These are phyloP conservation scores for Sthenelais limicola DNA, from an alignment of 2,888 invertebrate genomes.

Conservation along the genomic window DNA sequence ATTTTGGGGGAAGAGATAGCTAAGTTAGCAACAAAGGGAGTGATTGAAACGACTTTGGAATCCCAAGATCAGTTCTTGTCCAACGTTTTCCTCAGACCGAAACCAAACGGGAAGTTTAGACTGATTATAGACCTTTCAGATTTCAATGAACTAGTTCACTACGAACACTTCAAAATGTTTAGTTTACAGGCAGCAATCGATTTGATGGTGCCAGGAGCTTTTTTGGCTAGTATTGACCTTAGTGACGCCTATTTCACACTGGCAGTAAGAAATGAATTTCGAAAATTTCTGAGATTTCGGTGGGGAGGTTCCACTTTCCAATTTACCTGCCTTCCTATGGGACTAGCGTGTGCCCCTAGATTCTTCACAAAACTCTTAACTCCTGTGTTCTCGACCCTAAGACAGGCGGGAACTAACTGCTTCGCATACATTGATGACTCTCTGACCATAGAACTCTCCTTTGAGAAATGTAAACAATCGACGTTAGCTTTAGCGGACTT, in stretches of 20 bases:
- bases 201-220: too few species aligned
- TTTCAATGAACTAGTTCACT: too few species aligned
- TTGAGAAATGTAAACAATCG: background rate
- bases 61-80: background rate
- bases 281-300: background rate
- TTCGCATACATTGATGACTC: background rate
- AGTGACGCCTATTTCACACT: too few species aligned
- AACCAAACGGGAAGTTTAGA: too few species aligned
- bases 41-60: background rate
- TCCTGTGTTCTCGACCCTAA: background rate
- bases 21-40: background rate
- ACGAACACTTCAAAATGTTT: too few species aligned
- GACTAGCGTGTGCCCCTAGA: background rate
- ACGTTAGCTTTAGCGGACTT: background rate
- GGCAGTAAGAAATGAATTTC: too few species aligned
- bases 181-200: too few species aligned
- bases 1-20: background rate
- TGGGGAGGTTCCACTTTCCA: background rate
- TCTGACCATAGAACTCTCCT: background rate
- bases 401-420: background rate
- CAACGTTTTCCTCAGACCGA: too few species aligned
- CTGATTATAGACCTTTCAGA: too few species aligned
- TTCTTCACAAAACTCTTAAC: background rate
- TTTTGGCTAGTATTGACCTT: too few species aligned
- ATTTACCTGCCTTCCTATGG: background rate